Conservation (phyloP, 2,797 vertebrate species). For the Champsocephalus esox region DNA sequence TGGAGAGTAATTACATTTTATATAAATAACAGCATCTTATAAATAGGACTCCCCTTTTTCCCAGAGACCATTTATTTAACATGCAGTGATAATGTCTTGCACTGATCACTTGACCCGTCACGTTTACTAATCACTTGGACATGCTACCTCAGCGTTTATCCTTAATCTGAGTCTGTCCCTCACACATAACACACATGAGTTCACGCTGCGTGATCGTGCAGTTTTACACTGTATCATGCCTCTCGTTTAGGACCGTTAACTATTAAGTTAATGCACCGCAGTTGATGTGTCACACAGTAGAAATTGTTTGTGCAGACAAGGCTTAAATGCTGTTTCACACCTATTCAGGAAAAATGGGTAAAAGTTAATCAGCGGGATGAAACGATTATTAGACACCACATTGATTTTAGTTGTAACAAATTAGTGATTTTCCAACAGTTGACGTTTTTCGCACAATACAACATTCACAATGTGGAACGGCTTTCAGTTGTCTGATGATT, state of each 20-base stretch:
- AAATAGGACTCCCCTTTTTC: not conserved
- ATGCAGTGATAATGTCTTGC: not conserved
- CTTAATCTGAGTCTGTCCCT: not conserved
- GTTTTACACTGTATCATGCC: not conserved
- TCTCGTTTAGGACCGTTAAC: constrained; percentile 4
- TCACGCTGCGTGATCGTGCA: not conserved
- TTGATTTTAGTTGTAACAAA: constrained; percentile 1
- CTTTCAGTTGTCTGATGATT: constrained; percentile 28
- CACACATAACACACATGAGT: constrained; percentile 1
- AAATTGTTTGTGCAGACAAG: not conserved
- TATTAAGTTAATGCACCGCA: not conserved
- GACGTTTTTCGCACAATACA: not conserved
- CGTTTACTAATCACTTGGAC: constrained; percentile 15
- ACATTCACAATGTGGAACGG: not conserved
- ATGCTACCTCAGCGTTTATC: not conserved
- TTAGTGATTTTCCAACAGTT: not conserved
- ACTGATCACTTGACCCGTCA: constrained; percentile 24
- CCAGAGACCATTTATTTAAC: not conserved
- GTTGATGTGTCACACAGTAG: no score
- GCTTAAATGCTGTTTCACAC: not conserved
- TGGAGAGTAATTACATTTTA: no score
- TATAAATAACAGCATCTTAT: no score
- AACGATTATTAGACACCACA: not conserved
- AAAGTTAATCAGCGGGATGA: not conserved
- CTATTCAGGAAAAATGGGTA: not conserved